Evolutionary conservation across 2,888 invertebrate genomes (phyloP).

Genomic region (Hypomecis punctinalis): DNA sequence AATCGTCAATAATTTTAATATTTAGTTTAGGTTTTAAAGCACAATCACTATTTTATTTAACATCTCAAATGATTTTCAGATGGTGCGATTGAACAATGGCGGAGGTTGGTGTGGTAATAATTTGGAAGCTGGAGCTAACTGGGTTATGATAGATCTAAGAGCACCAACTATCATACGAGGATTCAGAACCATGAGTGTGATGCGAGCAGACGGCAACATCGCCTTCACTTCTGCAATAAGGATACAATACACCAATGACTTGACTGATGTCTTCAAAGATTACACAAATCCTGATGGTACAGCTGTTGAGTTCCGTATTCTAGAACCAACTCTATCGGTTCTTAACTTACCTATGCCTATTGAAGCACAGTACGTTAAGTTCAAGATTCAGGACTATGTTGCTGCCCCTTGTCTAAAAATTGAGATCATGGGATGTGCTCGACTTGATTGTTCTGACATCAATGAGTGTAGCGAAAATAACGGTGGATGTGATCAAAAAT

Average conservation of each 20-base stretch:
- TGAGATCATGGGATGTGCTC: conserved; percentile 96
- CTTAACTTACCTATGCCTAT: conserved; percentile 95
- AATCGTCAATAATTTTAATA: too few species aligned
- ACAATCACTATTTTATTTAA: conserved; percentile 20
- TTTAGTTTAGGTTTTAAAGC: background rate
- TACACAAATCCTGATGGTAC: conserved; percentile 97
- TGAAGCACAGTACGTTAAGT: conserved; percentile 94
- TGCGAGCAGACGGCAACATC: conserved; percentile 91
- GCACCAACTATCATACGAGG: conserved; percentile 95
- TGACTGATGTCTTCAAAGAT: conserved; percentile 95
- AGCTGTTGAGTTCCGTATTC: conserved; percentile 95
- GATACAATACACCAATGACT: conserved; percentile 94
- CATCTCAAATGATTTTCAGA: conserved; percentile 77
- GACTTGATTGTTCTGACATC: conserved; percentile 94
- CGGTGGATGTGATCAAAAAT: conserved; percentile 97
- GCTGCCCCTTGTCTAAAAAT: conserved; percentile 95
- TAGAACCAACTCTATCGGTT: conserved; percentile 96
- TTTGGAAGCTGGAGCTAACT: conserved; percentile 94
- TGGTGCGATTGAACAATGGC: conserved; percentile 92
- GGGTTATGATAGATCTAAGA: conserved; percentile 94
- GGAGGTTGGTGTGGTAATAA: conserved; percentile 96
- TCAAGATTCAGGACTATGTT: conserved; percentile 94
- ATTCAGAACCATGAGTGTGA: conserved; percentile 95
- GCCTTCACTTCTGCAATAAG: conserved; percentile 96
- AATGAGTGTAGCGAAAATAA: conserved; percentile 95